phyloP scores from a whole-genome alignment of 2,888 invertebrate genomes.

The Andrena trimmerana region DNA sequence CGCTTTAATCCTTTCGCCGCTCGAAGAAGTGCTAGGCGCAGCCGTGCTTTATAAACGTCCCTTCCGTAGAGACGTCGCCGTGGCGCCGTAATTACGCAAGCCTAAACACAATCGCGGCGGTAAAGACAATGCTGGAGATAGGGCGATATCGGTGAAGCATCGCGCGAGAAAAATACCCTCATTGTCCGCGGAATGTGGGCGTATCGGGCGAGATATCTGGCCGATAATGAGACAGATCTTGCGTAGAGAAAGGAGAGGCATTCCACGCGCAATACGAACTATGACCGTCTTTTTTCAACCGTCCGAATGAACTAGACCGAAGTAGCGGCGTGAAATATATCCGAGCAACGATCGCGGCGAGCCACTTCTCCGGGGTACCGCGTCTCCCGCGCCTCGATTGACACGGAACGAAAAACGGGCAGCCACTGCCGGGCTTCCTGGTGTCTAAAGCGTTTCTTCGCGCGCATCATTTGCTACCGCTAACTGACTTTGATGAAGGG shows the following conservation, averaged over 20 bases:
- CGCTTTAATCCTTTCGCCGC: conserved; percentile 51
- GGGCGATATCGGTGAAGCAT: conserved; percentile 38
- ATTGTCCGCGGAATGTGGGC: conserved; percentile 54
- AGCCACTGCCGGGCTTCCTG: neutral
- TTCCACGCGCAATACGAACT: conserved; percentile 4
- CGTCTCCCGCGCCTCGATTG: neutral
- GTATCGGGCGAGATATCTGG: conserved; percentile 48
- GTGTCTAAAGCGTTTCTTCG: conserved; percentile 1
- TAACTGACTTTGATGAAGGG: conserved; percentile 39
- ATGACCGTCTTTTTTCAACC: neutral
- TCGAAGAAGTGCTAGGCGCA: conserved; percentile 63
- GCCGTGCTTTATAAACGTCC: conserved; percentile 70
- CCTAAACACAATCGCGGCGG: conserved; percentile 67
- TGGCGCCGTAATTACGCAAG: conserved; percentile 80
- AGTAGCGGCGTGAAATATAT: too few relatives aligned
- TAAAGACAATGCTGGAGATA: conserved; percentile 54
- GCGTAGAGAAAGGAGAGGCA: neutral
- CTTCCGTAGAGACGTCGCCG: conserved; percentile 76
- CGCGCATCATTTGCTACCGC: neutral
- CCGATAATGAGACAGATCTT: conserved; percentile 30
- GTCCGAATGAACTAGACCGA: neutral
- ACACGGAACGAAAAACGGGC: neutral
- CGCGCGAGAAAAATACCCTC: conserved; percentile 40
- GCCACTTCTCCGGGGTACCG: too few relatives aligned
- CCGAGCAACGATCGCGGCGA: too few relatives aligned